These are phyloP conservation scores for Melanotaenia boesemani DNA, from an alignment of 2,797 vertebrate genomes.

Conservation along the genomic window DNA sequence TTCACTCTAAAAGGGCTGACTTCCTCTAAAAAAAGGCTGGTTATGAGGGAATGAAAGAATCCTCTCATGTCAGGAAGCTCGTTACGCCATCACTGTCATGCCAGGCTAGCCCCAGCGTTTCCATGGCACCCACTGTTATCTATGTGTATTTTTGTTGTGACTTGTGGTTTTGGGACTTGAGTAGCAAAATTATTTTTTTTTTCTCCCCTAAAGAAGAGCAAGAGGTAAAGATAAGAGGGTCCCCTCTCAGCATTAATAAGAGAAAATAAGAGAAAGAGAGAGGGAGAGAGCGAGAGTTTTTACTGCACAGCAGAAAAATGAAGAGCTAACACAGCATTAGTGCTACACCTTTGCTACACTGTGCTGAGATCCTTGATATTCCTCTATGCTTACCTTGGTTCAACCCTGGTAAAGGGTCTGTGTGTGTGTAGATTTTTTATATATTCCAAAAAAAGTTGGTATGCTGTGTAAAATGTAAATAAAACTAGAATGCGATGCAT, in stretches of 20 bases:
- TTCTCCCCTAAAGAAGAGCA: conserved; percentile 52
- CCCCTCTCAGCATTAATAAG: conserved; percentile 59
- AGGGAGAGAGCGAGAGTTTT: conserved; percentile 15
- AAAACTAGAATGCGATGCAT: too few relatives aligned
- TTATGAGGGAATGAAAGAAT: conserved; percentile 76
- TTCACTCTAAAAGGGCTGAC: conserved; percentile 74
- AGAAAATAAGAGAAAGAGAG: conserved; percentile 21
- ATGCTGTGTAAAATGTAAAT: too few relatives aligned
- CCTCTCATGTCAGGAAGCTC: conserved; percentile 82
- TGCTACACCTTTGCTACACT: conserved; percentile 7
- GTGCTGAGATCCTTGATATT: background rate
- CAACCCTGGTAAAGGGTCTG: background rate
- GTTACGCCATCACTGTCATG: conserved; percentile 61
- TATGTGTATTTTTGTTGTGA: conserved; percentile 68
- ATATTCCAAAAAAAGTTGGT: too few relatives aligned
- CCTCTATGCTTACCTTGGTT: conserved; percentile 10
- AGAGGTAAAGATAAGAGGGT: conserved; percentile 76
- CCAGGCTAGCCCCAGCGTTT: conserved; percentile 75
- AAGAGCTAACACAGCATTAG: conserved; percentile 39
- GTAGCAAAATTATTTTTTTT: conserved; percentile 61
- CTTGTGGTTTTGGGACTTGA: conserved; percentile 65
- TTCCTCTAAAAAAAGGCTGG: conserved; percentile 67
- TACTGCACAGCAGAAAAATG: conserved; percentile 38
- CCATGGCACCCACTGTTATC: conserved; percentile 67
- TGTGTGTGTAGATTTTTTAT: background rate